Evolutionary conservation across 2,113 vertebrate species (phyloP).

Genomic region (Pycnonotus jocosus): DNA sequence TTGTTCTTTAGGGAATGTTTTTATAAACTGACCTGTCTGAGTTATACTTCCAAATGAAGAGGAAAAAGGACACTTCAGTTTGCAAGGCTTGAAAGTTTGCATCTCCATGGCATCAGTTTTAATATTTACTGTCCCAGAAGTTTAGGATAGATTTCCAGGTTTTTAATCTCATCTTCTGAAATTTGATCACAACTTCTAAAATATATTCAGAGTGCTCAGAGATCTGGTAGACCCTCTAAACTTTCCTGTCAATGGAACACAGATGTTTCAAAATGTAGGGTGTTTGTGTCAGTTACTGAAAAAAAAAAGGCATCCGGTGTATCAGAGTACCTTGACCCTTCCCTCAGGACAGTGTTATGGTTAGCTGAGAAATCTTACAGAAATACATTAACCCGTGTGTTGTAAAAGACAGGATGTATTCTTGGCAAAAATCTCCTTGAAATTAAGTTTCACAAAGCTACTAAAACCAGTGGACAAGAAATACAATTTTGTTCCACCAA

Average conservation of each 20-base stretch:
- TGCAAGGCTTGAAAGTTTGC: neutral
- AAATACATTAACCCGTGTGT: neutral
- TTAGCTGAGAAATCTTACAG: neutral
- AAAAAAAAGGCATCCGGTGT: neutral
- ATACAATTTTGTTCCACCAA: neutral
- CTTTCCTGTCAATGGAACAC: neutral
- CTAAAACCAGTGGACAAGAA: fast-evolving
- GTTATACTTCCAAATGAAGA: neutral
- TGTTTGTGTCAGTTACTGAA: neutral
- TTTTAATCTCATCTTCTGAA: neutral
- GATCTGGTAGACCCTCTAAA: neutral
- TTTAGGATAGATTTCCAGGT: neutral
- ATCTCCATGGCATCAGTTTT: neutral
- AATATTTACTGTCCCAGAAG: neutral
- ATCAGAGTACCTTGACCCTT: neutral
- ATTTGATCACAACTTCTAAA: neutral
- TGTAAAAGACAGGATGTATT: fast-evolving
- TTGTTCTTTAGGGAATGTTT: neutral
- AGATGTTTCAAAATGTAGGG: neutral
- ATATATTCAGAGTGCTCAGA: neutral
- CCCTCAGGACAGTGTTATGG: neutral
- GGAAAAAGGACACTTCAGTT: neutral
- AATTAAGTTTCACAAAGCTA: neutral
- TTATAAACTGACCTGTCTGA: neutral
- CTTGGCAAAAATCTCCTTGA: neutral